Percentiles rank a stretch among this genome's conserved stretches.
Conservation (phyloP, 2,888 invertebrate species). For the Drosophila melanosoma region DNA sequence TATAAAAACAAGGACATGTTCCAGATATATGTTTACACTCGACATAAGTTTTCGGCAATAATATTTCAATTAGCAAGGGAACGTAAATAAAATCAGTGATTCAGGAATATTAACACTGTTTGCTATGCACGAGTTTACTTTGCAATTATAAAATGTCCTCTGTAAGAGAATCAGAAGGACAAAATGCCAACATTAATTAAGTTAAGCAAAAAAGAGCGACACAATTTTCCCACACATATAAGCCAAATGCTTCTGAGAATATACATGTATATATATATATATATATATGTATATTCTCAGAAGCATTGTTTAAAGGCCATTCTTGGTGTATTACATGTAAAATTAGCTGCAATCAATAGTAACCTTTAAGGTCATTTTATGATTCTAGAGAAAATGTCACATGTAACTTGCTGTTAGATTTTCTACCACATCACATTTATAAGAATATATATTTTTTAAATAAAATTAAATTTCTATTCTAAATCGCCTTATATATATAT, state of each 20-base stretch:
- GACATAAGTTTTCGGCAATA: background rate
- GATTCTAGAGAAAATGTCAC: background rate
- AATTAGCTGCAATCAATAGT: conserved; percentile 10
- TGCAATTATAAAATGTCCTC: background rate
- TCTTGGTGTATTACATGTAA: conserved; percentile 2
- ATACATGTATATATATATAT: background rate
- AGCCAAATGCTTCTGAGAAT: background rate
- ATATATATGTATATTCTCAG: background rate
- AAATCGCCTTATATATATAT: no score
- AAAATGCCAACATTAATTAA: conserved; percentile 16
- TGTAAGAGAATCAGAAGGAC: background rate
- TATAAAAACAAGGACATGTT: background rate
- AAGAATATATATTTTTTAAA: background rate
- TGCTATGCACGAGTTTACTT: background rate
- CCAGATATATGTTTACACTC: background rate
- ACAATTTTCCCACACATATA: conserved; percentile 11
- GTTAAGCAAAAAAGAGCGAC: conserved; percentile 11
- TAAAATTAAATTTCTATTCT: background rate
- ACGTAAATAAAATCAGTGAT: background rate
- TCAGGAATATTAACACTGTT: background rate
- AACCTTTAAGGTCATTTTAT: background rate
- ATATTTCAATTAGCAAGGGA: background rate
- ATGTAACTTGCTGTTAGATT: no score
- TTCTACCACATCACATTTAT: background rate
- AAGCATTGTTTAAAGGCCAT: background rate